Evolutionary conservation across 1,140 invertebrate species (phyloP).

Genomic region (Lordiphosa mommai): DNA sequence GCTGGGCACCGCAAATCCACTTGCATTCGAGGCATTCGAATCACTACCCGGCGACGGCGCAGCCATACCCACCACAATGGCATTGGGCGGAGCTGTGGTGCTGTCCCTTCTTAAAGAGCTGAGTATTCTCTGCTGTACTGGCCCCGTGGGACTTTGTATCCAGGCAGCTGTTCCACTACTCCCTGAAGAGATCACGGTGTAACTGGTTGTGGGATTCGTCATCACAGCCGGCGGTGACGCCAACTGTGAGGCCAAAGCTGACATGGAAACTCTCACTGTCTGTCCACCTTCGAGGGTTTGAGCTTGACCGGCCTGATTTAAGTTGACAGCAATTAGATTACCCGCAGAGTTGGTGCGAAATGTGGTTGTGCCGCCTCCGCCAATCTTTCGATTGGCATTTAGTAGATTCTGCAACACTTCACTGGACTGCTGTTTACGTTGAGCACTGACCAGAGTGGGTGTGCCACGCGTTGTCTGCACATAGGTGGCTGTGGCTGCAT

Average conservation of each 20-base stretch:
- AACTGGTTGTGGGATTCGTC: constrained; percentile 73
- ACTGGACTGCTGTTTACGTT: constrained; percentile 65
- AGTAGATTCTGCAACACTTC: constrained; percentile 74
- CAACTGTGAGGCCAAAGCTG: constrained; percentile 75
- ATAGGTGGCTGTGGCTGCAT: constrained; percentile 56
- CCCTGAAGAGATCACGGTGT: constrained; percentile 59
- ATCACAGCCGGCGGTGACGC: constrained; percentile 78
- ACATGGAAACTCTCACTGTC: constrained; percentile 77
- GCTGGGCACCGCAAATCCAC: constrained; percentile 72
- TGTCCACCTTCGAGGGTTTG: constrained; percentile 42
- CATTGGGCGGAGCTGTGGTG: constrained; percentile 65
- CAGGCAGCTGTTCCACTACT: constrained; percentile 41
- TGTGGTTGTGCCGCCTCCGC: constrained; percentile 54
- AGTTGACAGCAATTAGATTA: constrained; percentile 80
- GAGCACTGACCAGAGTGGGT: constrained; percentile 45
- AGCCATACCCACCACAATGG: constrained; percentile 71
- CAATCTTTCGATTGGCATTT: constrained; percentile 70
- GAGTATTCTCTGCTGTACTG: constrained; percentile 62
- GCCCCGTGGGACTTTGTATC: constrained; percentile 65
- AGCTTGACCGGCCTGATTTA: constrained; percentile 50
- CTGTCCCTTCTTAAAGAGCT: constrained; percentile 68
- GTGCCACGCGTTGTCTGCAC: constrained; percentile 60
- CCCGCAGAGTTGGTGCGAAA: constrained; percentile 79
- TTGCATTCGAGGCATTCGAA: constrained; percentile 77
- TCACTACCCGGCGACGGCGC: constrained; percentile 78